These are phyloP conservation scores for Eumerus sabulonum DNA, from an alignment of 2,888 invertebrate genomes.

Conservation along the genomic window DNA sequence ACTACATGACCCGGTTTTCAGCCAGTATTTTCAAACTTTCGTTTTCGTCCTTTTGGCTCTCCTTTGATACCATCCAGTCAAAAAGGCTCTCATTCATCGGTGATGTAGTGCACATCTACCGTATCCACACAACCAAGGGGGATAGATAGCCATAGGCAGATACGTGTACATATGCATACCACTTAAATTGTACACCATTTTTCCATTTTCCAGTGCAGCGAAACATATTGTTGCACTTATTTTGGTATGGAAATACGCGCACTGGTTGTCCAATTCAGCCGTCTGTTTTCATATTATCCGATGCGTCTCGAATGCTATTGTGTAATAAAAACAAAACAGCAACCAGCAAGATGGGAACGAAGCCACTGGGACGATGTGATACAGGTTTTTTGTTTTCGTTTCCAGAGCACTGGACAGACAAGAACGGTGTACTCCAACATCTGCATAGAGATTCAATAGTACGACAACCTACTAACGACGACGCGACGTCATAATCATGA, in stretches of 20 bases:
- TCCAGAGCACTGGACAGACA: constrained; percentile 1
- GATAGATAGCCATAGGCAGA: too few relatives aligned
- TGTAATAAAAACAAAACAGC: neutral
- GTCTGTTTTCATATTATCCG: constrained; percentile 7
- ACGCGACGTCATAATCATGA: constrained; percentile 38
- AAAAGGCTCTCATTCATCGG: neutral
- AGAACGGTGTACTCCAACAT: neutral
- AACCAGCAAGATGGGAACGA: too few relatives aligned
- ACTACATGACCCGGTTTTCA: constrained; percentile 16
- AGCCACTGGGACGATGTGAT: neutral
- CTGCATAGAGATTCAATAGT: too few relatives aligned
- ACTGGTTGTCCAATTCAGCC: constrained; percentile 25
- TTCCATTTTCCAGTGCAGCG: constrained; percentile 31
- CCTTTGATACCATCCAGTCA: too few relatives aligned
- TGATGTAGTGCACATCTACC: too few relatives aligned
- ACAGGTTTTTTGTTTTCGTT: neutral
- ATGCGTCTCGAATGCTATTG: constrained; percentile 1
- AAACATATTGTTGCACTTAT: constrained; percentile 36
- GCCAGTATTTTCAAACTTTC: neutral
- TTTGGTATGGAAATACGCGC: constrained; percentile 35
- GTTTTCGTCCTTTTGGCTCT: neutral
- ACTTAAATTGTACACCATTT: constrained; percentile 28
- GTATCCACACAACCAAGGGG: too few relatives aligned
- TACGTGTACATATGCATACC: too few relatives aligned
- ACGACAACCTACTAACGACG: too few relatives aligned